phyloP scores from a whole-genome alignment of 2,113 vertebrate genomes.

The Tretioscincus oriximinensis region DNA sequence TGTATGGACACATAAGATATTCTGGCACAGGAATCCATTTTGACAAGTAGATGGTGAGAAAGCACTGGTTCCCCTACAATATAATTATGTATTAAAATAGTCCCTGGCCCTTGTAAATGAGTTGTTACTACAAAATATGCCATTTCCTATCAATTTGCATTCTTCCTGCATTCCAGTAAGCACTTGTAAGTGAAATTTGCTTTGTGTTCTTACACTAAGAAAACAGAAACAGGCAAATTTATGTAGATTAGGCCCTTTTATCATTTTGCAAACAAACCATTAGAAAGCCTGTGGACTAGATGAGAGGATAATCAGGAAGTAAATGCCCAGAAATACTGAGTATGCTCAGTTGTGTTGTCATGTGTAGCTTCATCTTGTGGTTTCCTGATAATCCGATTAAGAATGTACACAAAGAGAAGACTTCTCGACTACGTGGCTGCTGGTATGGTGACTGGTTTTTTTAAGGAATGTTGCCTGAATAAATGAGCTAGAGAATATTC shows the following conservation, averaged over 20 bases:
- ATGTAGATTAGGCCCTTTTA: not conserved
- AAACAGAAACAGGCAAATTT: not conserved
- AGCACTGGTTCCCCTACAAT: not conserved
- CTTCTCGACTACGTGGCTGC: too few species aligned
- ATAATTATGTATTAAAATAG: constrained; percentile 20
- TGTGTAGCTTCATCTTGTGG: too few species aligned
- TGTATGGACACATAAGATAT: not conserved
- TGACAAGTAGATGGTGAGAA: constrained; percentile 16
- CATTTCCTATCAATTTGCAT: not conserved
- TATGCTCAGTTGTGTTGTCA: too few species aligned
- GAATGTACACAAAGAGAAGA: too few species aligned
- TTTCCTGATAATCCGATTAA: too few species aligned
- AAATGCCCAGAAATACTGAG: too few species aligned
- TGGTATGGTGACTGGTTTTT: too few species aligned
- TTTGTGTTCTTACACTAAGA: not conserved
- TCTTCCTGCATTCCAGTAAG: not conserved
- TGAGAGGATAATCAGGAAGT: too few species aligned
- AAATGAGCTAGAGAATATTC: too few species aligned
- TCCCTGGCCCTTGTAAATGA: constrained; percentile 5
- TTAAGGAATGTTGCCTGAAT: too few species aligned
- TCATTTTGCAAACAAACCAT: too few species aligned
- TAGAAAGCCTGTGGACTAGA: too few species aligned
- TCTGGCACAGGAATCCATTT: not conserved
- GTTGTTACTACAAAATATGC: not conserved
- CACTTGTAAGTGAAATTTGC: not conserved